Evolutionary conservation across 2,797 vertebrate species (phyloP).

Genomic region (Leptodactylus fallax): DNA sequence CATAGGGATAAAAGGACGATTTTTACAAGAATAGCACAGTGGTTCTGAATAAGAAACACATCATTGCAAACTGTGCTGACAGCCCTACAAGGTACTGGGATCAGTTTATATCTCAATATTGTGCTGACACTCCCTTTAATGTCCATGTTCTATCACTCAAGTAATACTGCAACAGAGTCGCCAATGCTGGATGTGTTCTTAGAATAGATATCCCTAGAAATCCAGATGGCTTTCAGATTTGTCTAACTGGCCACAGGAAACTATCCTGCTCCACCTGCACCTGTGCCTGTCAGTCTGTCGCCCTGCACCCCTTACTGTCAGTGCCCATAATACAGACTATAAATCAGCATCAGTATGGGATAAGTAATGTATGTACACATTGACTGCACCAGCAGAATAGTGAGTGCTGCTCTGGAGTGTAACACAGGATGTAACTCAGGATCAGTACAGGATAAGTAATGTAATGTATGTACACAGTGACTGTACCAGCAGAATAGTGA

Average conservation of each 20-base stretch:
- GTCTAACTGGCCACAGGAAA: not conserved
- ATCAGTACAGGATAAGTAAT: not conserved
- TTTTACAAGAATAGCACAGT: too few relatives aligned
- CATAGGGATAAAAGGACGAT: too few relatives aligned
- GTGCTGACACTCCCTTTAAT: too few relatives aligned
- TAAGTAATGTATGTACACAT: not conserved
- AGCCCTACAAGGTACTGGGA: too few relatives aligned
- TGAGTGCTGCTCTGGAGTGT: not conserved
- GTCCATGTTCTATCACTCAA: too few relatives aligned
- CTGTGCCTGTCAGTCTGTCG: not conserved
- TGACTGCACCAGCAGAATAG: not conserved
- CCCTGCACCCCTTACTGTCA: not conserved
- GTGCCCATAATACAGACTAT: not conserved
- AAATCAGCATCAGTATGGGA: not conserved
- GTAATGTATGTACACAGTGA: not conserved
- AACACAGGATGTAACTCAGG: not conserved
- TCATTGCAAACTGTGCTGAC: too few relatives aligned
- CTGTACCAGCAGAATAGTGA: not conserved
- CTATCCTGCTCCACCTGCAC: not conserved
- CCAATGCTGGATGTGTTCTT: too few relatives aligned
- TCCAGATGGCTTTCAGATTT: constrained; percentile 1
- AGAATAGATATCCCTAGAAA: not conserved
- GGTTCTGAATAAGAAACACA: too few relatives aligned
- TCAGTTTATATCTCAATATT: too few relatives aligned
- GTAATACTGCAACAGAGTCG: too few relatives aligned